These are phyloP conservation scores for Cantharis lateralis DNA, from an alignment of 2,888 invertebrate species.

Conservation along the genomic window DNA sequence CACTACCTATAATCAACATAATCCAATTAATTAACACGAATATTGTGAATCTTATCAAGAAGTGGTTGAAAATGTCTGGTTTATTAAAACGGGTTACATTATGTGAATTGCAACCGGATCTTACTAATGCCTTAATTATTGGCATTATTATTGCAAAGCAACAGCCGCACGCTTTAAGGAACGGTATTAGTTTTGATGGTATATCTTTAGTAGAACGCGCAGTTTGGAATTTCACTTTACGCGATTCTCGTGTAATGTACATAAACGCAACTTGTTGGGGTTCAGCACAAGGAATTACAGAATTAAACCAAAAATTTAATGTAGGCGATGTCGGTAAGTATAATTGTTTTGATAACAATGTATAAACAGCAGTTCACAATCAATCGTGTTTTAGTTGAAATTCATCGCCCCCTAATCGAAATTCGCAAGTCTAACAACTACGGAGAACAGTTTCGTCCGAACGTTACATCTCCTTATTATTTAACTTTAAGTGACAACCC, in stretches of 20 bases:
- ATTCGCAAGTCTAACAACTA: conserved; percentile 59
- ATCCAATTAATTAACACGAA: conserved; percentile 31
- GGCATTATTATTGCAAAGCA: conserved; percentile 70
- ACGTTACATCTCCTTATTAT: conserved; percentile 68
- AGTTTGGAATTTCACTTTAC: conserved; percentile 77
- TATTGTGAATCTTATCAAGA: conserved; percentile 2
- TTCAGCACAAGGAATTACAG: conserved; percentile 63
- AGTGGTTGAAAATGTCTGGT: background rate
- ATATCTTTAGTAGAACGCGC: conserved; percentile 62
- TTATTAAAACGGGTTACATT: conserved; percentile 44
- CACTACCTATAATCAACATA: background rate
- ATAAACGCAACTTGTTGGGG: conserved; percentile 82
- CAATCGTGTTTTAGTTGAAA: conserved; percentile 63
- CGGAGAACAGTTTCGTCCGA: conserved; percentile 67
- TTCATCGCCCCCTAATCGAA: conserved; percentile 68
- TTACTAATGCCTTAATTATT: conserved; percentile 53
- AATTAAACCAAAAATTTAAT: conserved; percentile 66
- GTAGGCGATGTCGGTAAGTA: conserved; percentile 72
- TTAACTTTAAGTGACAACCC: conserved; percentile 69
- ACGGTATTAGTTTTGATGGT: conserved; percentile 54
- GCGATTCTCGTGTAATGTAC: conserved; percentile 73
- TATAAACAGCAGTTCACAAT: background rate
- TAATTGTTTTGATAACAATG: background rate
- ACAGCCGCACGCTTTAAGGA: conserved; percentile 58
- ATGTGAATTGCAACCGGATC: conserved; percentile 45